Percentiles rank a stretch among this genome's conserved stretches.
Evolutionary conservation across 2,888 invertebrate genomes (phyloP).

Genomic region (Byasa hedistus): DNA sequence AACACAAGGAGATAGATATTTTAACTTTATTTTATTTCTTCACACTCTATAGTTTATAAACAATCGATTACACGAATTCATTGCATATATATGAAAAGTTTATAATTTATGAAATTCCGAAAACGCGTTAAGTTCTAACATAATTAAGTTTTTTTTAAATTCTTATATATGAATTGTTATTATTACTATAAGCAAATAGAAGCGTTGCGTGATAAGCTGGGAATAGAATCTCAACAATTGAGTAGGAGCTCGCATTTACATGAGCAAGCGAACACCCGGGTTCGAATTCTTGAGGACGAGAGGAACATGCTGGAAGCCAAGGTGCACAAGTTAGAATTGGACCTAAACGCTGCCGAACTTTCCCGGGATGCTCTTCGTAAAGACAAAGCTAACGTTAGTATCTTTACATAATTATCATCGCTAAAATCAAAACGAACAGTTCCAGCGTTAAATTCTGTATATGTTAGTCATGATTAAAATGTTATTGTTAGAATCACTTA

Average conservation of each 20-base stretch:
- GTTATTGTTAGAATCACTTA: background rate
- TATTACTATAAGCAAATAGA: constrained; percentile 84
- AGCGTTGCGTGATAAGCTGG: constrained; percentile 86
- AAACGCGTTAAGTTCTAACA: too few relatives aligned
- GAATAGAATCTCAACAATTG: constrained; percentile 85
- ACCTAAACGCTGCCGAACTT: constrained; percentile 86
- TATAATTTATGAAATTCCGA: too few relatives aligned
- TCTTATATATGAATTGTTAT: background rate
- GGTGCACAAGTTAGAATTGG: constrained; percentile 88
- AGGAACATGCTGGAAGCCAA: constrained; percentile 86
- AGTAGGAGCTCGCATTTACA: constrained; percentile 83
- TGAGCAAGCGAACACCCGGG: constrained; percentile 82
- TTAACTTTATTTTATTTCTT: too few relatives aligned
- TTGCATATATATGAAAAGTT: too few relatives aligned
- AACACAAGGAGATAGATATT: too few relatives aligned
- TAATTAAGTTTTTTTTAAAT: background rate
- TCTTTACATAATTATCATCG: background rate
- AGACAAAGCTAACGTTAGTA: constrained; percentile 87
- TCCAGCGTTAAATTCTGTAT: too few relatives aligned
- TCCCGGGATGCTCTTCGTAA: constrained; percentile 85
- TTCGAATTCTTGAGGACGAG: constrained; percentile 87
- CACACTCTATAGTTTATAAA: too few relatives aligned
- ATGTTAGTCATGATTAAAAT: too few relatives aligned
- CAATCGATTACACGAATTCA: too few relatives aligned
- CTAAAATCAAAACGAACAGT: too few relatives aligned